Conservation (phyloP, 2,797 vertebrate species). For the Distichodus sexfasciatus region DNA sequence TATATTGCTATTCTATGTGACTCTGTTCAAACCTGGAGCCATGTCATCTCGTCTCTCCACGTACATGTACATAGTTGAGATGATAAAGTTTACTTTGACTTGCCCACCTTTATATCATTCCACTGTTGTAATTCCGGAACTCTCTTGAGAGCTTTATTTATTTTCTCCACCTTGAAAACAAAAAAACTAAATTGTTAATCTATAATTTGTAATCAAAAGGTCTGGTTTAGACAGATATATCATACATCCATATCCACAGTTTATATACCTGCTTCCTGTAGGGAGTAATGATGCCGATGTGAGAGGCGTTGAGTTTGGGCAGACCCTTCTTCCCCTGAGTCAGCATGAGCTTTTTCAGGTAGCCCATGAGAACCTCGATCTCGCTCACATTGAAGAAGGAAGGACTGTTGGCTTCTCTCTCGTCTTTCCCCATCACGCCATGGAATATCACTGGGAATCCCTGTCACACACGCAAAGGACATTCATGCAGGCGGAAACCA, state of each 20-base stretch:
- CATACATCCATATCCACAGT: neutral
- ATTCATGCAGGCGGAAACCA: neutral
- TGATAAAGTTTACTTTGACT: neutral
- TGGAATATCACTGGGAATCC: slow-evolving; percentile 92
- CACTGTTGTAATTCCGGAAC: slow-evolving; percentile 63
- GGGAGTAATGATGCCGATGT: slow-evolving; percentile 87
- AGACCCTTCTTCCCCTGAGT: slow-evolving; percentile 77
- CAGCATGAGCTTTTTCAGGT: slow-evolving; percentile 79
- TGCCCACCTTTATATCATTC: slow-evolving; percentile 70
- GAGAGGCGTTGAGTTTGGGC: slow-evolving; percentile 71
- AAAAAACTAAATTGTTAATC: no score
- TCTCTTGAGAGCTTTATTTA: slow-evolving; percentile 77
- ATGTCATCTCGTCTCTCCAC: no score
- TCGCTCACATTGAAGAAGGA: slow-evolving; percentile 92
- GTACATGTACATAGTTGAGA: no score
- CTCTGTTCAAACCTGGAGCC: no score
- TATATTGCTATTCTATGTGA: no score
- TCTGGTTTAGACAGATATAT: no score
- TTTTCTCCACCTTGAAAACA: slow-evolving; percentile 85
- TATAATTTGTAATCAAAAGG: no score
- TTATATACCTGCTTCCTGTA: slow-evolving; percentile 88
- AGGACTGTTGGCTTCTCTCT: slow-evolving; percentile 85
- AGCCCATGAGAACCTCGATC: slow-evolving; percentile 78
- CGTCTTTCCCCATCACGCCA: slow-evolving; percentile 86
- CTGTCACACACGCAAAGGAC: slow-evolving; percentile 57